A percentile compares a stretch with the other conserved stretches of the same genome.
Evolutionary conservation across 92 coral and sea anemone species (phyloP).

Genomic region (Scolanthus callimorphus): DNA sequence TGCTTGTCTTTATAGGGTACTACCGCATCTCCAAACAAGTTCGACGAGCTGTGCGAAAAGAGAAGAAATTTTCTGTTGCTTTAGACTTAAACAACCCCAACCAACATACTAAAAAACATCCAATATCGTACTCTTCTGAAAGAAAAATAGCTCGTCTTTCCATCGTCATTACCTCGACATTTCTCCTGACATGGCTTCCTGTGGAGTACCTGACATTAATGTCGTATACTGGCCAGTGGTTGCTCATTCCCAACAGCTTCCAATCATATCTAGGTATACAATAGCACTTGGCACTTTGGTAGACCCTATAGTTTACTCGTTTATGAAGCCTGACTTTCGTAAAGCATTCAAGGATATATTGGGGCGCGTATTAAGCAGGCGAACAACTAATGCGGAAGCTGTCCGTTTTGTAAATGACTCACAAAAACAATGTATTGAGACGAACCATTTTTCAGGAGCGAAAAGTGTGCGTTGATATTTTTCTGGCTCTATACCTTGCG

Average conservation of each 20-base stretch:
- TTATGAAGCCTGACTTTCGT: conserved; percentile 51
- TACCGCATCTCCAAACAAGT: conserved; percentile 33
- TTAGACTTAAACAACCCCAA: conserved; percentile 1
- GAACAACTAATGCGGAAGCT: no score
- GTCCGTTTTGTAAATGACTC: no score
- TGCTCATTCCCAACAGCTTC: conserved; percentile 31
- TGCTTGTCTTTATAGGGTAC: conserved; percentile 36
- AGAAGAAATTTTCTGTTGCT: conserved; percentile 18
- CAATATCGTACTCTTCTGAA: conserved; percentile 17
- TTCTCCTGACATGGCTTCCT: conserved; percentile 54
- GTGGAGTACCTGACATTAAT: conserved; percentile 54
- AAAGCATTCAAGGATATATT: conserved; percentile 28
- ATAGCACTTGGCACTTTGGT: conserved; percentile 43
- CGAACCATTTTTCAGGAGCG: no score
- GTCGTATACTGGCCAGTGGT: conserved; percentile 10
- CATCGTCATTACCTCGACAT: conserved; percentile 33
- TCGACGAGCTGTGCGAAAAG: conserved; percentile 35
- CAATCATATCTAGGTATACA: conserved; percentile 33
- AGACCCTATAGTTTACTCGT: conserved; percentile 46
- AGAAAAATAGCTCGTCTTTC: conserved; percentile 48
- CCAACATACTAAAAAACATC: not conserved
- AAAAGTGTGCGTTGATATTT: no score
- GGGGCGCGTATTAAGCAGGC: no score
- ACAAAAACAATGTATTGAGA: no score
- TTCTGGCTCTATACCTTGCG: no score